These are phyloP conservation scores for Gallinago undulata DNA, from an alignment of 2,113 vertebrate species.

Conservation along the genomic window DNA sequence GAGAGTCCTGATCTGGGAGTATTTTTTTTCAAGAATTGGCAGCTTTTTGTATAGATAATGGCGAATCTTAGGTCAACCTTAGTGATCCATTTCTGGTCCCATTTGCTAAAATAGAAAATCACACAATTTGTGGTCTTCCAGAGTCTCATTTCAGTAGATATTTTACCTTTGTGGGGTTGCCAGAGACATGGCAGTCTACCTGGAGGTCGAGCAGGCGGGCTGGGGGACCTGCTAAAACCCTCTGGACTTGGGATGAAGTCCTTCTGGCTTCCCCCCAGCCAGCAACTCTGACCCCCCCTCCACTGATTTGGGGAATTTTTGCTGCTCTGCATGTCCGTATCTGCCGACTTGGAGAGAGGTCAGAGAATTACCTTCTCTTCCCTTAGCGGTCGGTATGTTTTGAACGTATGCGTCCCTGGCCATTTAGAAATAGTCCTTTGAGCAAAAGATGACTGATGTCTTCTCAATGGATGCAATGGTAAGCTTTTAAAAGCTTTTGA, in stretches of 20 bases:
- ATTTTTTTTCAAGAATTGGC: background rate
- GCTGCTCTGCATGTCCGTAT: background rate
- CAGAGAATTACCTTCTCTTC: background rate
- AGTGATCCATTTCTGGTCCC: background rate
- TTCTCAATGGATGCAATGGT: background rate
- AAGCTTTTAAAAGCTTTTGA: background rate
- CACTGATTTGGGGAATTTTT: rapidly evolving
- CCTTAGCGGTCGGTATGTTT: background rate
- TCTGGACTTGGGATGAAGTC: too few species aligned
- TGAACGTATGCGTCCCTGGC: background rate
- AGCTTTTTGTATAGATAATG: background rate
- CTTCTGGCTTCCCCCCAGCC: background rate
- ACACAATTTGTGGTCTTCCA: background rate
- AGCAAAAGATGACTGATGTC: too few species aligned
- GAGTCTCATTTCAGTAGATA: background rate
- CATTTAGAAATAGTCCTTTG: background rate
- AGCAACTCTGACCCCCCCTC: background rate
- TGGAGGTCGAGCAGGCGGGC: background rate
- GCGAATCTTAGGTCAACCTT: background rate
- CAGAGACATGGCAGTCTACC: background rate
- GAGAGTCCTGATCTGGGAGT: background rate
- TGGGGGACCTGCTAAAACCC: background rate
- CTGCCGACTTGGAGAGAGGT: background rate
- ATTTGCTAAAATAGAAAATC: background rate
- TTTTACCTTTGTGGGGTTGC: background rate